These are phyloP conservation scores for Solea senegalensis DNA, from an alignment of 2,113 vertebrate genomes.

Conservation along the genomic window DNA sequence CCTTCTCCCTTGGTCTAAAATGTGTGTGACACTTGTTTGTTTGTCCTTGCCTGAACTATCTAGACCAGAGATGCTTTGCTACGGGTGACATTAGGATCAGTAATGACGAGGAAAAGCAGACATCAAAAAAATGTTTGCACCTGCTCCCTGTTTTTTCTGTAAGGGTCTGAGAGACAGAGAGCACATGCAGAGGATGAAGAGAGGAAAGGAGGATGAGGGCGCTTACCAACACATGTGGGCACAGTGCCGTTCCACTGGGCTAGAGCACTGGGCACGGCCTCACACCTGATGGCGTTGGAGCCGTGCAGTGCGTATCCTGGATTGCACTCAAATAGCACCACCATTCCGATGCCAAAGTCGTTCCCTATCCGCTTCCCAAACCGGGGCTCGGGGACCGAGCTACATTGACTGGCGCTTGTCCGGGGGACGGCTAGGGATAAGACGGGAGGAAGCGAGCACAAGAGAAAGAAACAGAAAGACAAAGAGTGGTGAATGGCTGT, in stretches of 20 bases:
- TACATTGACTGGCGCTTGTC: conserved; percentile 96
- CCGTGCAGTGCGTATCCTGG: conserved; percentile 95
- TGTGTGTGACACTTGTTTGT: conserved; percentile 26
- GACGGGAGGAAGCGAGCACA: conserved; percentile 33
- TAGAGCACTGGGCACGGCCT: conserved; percentile 92
- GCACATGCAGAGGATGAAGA: not conserved
- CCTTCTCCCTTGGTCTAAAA: not conserved
- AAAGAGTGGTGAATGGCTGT: conserved; percentile 20
- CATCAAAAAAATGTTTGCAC: conserved; percentile 29
- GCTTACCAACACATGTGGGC: conserved; percentile 94
- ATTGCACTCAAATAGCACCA: conserved; percentile 95
- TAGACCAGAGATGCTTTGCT: conserved; percentile 34
- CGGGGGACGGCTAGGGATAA: conserved; percentile 90
- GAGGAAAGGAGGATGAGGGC: conserved; percentile 18
- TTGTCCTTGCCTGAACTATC: conserved; percentile 33
- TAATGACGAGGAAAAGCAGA: conserved; percentile 36
- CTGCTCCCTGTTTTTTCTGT: conserved; percentile 33
- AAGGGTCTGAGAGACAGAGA: not conserved
- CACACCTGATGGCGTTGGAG: conserved; percentile 91
- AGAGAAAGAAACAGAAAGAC: conserved; percentile 29
- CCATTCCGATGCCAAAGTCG: conserved; percentile 92
- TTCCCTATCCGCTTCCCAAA: conserved; percentile 96
- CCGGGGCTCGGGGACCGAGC: conserved; percentile 95
- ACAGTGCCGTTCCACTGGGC: conserved; percentile 98
- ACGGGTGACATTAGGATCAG: conserved; percentile 38